Conservation (phyloP, 2,113 vertebrate genomes). For the Cebus imitator region DNA sequence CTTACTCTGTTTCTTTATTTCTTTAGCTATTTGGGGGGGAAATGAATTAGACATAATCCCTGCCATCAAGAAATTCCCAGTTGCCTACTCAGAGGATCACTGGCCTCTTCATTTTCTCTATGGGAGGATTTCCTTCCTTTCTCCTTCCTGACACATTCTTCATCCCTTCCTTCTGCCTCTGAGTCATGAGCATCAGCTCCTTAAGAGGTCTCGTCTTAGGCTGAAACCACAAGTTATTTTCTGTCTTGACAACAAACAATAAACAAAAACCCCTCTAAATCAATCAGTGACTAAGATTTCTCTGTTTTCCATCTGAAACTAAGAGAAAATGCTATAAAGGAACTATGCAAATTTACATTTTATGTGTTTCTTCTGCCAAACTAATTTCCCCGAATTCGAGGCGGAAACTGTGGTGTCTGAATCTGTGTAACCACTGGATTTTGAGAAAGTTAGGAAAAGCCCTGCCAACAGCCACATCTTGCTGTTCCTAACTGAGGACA, state of each 20-base stretch:
- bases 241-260: background rate
- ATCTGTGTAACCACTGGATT: background rate
- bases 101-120: background rate
- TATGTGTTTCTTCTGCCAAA: background rate
- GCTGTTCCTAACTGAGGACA: background rate
- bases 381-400: background rate
- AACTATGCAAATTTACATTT: background rate
- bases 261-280: background rate
- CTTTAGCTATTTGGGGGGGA: background rate
- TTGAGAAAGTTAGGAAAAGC: background rate
- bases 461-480: background rate
- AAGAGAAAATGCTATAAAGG: background rate
- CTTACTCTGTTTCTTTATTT: background rate
- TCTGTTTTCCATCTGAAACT: background rate
- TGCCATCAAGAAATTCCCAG: background rate
- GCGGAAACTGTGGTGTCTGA: background rate
- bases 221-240: background rate
- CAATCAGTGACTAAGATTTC: background rate
- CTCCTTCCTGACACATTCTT: background rate
- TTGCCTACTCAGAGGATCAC: rapidly evolving
- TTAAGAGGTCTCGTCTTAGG: background rate
- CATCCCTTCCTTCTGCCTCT: background rate
- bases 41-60: too few species aligned
- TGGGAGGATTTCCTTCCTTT: background rate
- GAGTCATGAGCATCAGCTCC: background rate